Evolutionary conservation across 2,113 vertebrate species (phyloP), one percentile per base, ranked within the genome.

Genomic region (Lota lota): DNA sequence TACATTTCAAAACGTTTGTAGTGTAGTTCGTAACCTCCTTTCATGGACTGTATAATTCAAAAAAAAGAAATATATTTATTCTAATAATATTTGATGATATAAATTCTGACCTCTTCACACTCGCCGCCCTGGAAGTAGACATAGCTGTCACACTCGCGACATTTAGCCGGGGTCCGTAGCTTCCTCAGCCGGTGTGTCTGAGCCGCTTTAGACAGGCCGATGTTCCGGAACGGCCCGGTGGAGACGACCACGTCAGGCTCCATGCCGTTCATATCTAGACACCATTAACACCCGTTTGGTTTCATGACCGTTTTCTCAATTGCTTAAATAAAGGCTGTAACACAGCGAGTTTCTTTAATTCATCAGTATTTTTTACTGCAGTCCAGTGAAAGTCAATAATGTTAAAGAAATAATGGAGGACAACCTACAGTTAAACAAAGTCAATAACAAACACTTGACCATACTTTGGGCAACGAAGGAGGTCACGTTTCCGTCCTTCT

Each of bases 101-200:
- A 10, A 47, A 12, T 62, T 6, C 84, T 88, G 75, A 97, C 97
- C 94, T 99, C 96, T 87, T 99, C 97, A 0, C 97, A 99, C 75
- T 99, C 97, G 0, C 96, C 97, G 0, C 97, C 97, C 79, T 98
- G 97, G 89, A 99, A 98, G 84, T 98, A 98, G 33, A 99, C 97
- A 0, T 99, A 98, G 87, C 95, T 98, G 89, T 98, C 97, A 60
- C 97, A 99, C 67, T 98, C 97, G 0, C 97, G 91, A 50, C 97
- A 99, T 68, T 98, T 98, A 18, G 97, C 88, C 0, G 97, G 97
- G 0, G 95, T 80, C 0, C 97, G 94, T 17, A 99, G 92, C 83
- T 98, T 98, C 20, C 96, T 91, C 24, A 99, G 91, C 56, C 93
- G 88, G 70, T 99, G 97, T 0, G 97, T 98, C 72, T 92, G 93